Conservation (phyloP, 2,888 invertebrate genomes). For the Prosapia bicincta region DNA sequence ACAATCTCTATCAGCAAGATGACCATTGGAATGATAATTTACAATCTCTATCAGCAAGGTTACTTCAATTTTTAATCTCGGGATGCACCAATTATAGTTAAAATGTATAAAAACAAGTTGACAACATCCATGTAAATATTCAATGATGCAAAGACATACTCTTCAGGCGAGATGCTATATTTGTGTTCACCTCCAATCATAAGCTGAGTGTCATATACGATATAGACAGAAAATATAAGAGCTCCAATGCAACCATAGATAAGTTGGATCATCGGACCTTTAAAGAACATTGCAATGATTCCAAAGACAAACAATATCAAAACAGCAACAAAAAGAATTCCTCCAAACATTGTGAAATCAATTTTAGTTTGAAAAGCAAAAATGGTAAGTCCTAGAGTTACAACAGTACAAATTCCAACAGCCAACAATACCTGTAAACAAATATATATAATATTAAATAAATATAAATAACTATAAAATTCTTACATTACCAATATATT, state of each 20-base stretch:
- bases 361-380: slow-evolving; percentile 93
- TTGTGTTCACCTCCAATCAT: slow-evolving; percentile 92
- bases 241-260: slow-evolving; percentile 85
- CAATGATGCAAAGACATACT: slow-evolving; percentile 58
- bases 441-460: background rate
- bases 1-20: background rate
- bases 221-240: slow-evolving; percentile 80
- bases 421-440: slow-evolving; percentile 72
- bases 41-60: background rate
- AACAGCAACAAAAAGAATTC: slow-evolving; percentile 68
- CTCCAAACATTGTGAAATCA: slow-evolving; percentile 79
- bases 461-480: no score
- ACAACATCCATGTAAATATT: slow-evolving; percentile 40
- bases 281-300: slow-evolving; percentile 61
- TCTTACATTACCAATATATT: no score
- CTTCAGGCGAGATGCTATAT: slow-evolving; percentile 86
- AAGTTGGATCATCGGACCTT: slow-evolving; percentile 57
- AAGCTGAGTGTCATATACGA: slow-evolving; percentile 86
- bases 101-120: slow-evolving; percentile 41
- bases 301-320: slow-evolving; percentile 78
- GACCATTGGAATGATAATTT: background rate
- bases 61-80: slow-evolving; percentile 14
- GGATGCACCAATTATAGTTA: slow-evolving; percentile 55
- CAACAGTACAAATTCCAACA: slow-evolving; percentile 82
- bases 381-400: slow-evolving; percentile 79